Evolutionary conservation across 1,140 invertebrate species (phyloP).

Genomic region (Centruroides vittatus): DNA sequence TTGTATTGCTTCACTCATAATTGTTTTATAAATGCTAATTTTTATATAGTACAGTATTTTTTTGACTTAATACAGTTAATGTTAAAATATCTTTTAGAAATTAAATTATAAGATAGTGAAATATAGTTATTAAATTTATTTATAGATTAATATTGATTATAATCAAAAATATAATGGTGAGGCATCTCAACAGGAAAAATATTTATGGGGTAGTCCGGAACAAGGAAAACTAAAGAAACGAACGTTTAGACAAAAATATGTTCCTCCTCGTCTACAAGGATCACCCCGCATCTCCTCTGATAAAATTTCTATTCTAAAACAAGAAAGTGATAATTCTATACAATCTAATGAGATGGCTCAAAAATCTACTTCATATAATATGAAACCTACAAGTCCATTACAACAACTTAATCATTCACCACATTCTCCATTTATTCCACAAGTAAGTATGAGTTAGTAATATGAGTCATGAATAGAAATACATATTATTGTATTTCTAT

Average conservation of each 20-base stretch:
- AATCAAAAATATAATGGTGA: too few relatives aligned
- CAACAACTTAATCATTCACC: slow-evolving; percentile 7
- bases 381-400: neutral
- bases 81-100: too few relatives aligned
- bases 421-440: slow-evolving; percentile 7
- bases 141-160: neutral
- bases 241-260: neutral
- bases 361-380: neutral
- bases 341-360: too few relatives aligned
- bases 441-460: neutral
- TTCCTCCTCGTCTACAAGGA: neutral
- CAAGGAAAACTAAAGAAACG: neutral
- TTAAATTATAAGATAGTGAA: too few relatives aligned
- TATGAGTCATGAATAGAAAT: too few relatives aligned
- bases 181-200: too few relatives aligned
- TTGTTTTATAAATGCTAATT: too few relatives aligned
- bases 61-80: too few relatives aligned
- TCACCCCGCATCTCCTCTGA: neutral
- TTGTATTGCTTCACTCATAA: too few relatives aligned
- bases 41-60: too few relatives aligned
- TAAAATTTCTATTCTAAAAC: neutral
- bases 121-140: too few relatives aligned
- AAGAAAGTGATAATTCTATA: neutral
- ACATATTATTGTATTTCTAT: too few relatives aligned
- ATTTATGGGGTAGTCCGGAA: neutral